phyloP scores from a whole-genome alignment of 2,113 vertebrate genomes.

The Delphinus delphis region DNA sequence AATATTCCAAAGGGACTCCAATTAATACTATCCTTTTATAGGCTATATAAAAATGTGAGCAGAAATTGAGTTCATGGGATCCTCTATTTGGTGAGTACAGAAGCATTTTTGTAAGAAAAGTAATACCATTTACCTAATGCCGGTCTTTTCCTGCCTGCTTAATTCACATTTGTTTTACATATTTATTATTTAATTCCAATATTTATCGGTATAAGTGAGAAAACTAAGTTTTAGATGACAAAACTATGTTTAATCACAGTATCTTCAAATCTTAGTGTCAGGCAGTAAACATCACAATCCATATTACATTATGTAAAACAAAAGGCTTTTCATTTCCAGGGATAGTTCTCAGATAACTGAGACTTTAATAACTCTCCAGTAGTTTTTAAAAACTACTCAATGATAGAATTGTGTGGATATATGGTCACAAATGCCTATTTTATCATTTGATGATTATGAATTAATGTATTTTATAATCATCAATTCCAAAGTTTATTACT shows the following conservation, averaged over 20 bases:
- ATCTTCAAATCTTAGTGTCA: background rate
- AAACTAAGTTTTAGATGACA: background rate
- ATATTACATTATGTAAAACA: background rate
- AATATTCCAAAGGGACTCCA: background rate
- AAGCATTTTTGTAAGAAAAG: background rate
- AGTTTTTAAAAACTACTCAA: background rate
- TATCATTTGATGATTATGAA: slow-evolving; percentile 49
- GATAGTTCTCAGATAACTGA: background rate
- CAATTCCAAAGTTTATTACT: slow-evolving; percentile 55
- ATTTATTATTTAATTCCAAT: background rate
- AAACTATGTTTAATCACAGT: background rate
- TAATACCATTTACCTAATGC: background rate
- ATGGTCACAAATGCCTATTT: background rate
- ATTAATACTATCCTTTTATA: background rate
- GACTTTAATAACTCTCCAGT: background rate
- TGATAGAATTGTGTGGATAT: background rate
- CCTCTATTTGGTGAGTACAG: background rate
- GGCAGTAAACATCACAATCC: background rate
- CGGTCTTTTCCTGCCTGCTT: background rate
- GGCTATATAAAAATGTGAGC: background rate
- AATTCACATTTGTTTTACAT: background rate
- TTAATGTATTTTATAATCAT: slow-evolving; percentile 50
- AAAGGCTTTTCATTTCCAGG: background rate
- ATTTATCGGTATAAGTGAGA: background rate
- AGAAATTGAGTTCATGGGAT: background rate